Base-by-base conservation (phyloP, 2,113 vertebrate species). In the Chlorocebus sabaeus region DNA sequence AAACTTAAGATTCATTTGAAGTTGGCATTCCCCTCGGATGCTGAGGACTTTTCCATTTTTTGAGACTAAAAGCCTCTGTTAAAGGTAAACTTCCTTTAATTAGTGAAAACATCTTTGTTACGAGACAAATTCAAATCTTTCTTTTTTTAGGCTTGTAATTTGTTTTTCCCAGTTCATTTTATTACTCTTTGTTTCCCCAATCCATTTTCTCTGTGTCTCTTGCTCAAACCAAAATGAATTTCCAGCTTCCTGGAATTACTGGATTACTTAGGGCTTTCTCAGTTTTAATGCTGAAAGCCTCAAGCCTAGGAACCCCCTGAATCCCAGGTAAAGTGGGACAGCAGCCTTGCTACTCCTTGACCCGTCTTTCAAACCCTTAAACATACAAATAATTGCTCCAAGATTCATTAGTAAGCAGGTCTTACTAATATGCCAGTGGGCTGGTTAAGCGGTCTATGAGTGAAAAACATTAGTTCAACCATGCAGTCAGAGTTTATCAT, bases 401-500 rank as follows among this genome's bases (percentile, higher is more conserved):
- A 6, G 48, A 9, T 57, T 30, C 22, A 8, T 22, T 20, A 35
- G 17, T 5, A 22, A 20, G 40, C 30, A 18, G 90, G 40, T 22
- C 43, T 80, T 38, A 25, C 68, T 55, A n/a, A 8, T 18, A 20
- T 2, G 35, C 32, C 59, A 4, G 0, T 35, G 57, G 80, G 5
- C 7, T 48, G 88, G 57, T 14, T 50, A 61, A 64, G 45, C 8
- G 1, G 18, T 8, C 20, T 27, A 12, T 6, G 79, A 45, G 16
- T 0, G 6, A 12, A 38, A 1, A 9, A 0, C 5, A 1, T 13
- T 2, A 1, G 52, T 40, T 48, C 18, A 2, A 17, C 52, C 0
- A 0, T 8, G 32, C 4, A 3, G 52, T 83, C 95, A 30, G 17
- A 35, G 18, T 86, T 35, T 16, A 30, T 16, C 57, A 4, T 4